Percentiles rank a stretch among this genome's conserved stretches.
Evolutionary conservation across 2,797 vertebrate genomes (phyloP).

Genomic region (Pseudocheirus occidentalis): DNA sequence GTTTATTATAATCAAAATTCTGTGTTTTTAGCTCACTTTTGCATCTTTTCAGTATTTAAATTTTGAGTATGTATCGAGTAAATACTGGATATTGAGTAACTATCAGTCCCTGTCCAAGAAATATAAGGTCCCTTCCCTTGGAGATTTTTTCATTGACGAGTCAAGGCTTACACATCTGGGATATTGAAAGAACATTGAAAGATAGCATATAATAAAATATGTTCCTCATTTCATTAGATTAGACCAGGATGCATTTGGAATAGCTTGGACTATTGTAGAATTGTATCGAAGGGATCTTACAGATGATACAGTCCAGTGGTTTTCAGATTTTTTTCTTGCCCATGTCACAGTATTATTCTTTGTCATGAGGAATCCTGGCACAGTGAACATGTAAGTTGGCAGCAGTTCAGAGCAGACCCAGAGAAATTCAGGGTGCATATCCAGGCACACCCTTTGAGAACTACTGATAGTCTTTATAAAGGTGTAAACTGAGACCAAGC

Average conservation of each 20-base stretch:
- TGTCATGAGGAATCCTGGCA: not conserved
- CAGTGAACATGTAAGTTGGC: not conserved
- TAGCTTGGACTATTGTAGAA: conserved; percentile 33
- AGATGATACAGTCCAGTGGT: not conserved
- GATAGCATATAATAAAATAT: conserved; percentile 38
- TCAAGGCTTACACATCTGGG: not conserved
- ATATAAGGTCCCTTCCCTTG: not conserved
- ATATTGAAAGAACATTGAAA: conserved; percentile 35
- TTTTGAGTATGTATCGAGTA: not conserved
- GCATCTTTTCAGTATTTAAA: conserved; percentile 47
- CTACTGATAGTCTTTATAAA: not conserved
- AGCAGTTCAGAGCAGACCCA: not conserved
- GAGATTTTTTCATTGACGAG: not conserved
- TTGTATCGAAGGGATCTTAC: conserved; percentile 16
- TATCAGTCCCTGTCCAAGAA: conserved; percentile 19
- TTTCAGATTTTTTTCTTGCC: not conserved
- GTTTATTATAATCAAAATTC: conserved; percentile 43
- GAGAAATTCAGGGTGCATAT: not conserved
- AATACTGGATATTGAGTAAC: not conserved
- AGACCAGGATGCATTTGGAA: conserved; percentile 21
- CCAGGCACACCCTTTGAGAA: not conserved
- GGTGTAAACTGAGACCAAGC: not conserved
- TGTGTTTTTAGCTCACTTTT: conserved; percentile 35
- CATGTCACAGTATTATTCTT: not conserved
- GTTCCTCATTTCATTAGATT: conserved; percentile 11